These are phyloP conservation scores for Lepidocolaptes lacrymiger DNA, from an alignment of 2,797 vertebrate species.

Conservation along the genomic window DNA sequence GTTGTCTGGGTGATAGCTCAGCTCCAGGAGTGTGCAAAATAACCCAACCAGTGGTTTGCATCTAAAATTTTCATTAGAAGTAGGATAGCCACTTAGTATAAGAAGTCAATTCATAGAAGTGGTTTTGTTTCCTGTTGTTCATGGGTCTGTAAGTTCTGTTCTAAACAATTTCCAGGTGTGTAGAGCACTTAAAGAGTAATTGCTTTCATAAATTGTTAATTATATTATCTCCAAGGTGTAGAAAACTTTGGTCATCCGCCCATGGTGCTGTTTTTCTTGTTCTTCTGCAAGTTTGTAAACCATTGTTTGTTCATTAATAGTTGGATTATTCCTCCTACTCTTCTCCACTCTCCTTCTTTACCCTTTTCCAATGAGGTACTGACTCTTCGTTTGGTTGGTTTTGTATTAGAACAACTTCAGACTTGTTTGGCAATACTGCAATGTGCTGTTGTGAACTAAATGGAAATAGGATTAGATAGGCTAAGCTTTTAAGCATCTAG, in stretches of 20 bases:
- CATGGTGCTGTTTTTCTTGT: not conserved
- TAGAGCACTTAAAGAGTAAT: not conserved
- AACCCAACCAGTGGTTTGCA: not conserved
- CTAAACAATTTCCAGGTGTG: not conserved
- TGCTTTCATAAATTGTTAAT: not conserved
- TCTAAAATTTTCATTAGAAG: not conserved
- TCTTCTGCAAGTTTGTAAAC: not conserved
- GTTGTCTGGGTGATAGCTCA: not conserved
- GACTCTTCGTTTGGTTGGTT: not conserved
- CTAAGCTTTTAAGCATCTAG: not conserved
- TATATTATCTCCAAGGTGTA: not conserved
- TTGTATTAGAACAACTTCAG: not conserved
- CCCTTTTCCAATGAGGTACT: not conserved
- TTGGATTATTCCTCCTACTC: not conserved
- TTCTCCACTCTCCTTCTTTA: not conserved
- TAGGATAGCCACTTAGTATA: not conserved
- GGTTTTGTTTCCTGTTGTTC: not conserved
- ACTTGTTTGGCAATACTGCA: not conserved
- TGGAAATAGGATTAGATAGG: not conserved
- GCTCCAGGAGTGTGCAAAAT: not conserved
- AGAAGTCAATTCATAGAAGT: not conserved
- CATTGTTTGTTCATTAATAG: not conserved
- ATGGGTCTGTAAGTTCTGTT: not conserved
- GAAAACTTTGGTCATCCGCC: not conserved
- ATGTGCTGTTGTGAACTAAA: not conserved